A percentile compares a stretch with the other conserved stretches of the same genome.
Evolutionary conservation across 1,140 invertebrate genomes (phyloP).

Genomic region (Trichonephila clavipes): DNA sequence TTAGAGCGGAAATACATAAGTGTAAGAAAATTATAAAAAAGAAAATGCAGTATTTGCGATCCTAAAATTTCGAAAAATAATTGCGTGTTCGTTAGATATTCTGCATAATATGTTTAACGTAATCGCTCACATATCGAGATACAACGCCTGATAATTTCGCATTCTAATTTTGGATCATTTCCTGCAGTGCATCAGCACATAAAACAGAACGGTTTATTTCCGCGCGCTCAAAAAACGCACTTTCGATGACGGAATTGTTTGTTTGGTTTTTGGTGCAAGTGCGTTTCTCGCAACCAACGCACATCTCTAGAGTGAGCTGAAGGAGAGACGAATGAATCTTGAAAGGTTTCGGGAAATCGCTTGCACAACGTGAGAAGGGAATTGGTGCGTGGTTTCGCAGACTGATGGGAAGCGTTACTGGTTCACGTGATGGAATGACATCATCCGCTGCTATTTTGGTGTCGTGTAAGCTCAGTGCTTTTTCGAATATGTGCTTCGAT

Average conservation of each 20-base stretch:
- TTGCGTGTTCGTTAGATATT: background rate
- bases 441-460: background rate
- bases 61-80: too few relatives aligned
- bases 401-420: background rate
- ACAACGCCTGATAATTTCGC: background rate
- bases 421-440: background rate
- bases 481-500: background rate
- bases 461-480: background rate
- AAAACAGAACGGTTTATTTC: too few relatives aligned
- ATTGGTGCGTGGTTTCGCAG: background rate
- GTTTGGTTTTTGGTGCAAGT: background rate
- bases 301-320: background rate
- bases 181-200: background rate
- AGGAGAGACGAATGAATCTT: background rate
- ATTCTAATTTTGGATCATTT: background rate
- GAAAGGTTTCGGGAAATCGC: background rate
- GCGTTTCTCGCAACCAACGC: background rate
- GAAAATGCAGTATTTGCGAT: too few relatives aligned
- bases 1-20: too few relatives aligned
- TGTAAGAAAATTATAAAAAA: too few relatives aligned
- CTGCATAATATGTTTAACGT: background rate
- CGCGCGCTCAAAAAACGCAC: background rate
- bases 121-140: background rate
- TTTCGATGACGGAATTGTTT: background rate
- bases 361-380: background rate